Percentiles rank a stretch among this genome's conserved stretches.
phyloP scores from a whole-genome alignment of 2,888 invertebrate genomes.

The Apamea crenata region DNA sequence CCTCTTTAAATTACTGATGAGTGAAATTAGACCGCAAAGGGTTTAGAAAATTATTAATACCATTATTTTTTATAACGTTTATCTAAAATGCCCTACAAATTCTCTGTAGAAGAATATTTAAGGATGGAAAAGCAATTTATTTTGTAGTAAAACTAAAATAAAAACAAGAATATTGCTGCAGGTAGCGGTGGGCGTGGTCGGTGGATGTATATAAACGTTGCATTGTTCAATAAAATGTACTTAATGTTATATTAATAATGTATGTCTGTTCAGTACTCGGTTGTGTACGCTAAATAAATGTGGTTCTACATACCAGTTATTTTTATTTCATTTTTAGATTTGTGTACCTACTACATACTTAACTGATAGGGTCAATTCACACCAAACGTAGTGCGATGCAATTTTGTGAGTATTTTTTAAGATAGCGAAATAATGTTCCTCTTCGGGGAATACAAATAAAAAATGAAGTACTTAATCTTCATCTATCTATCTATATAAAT shows the following conservation, averaged over 20 bases:
- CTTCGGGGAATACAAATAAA: background rate
- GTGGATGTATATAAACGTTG: slow-evolving; percentile 15
- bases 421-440: background rate
- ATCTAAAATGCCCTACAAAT: background rate
- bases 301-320: slow-evolving; percentile 66
- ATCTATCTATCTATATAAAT: too few species aligned
- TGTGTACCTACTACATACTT: background rate
- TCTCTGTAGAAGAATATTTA: background rate
- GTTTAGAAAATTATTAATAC: background rate
- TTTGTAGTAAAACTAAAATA: slow-evolving; percentile 7
- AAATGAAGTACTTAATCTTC: background rate
- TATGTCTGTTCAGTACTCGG: slow-evolving; percentile 66
- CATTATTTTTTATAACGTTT: slow-evolving; percentile 2
- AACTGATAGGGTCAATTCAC: background rate
- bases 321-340: slow-evolving; percentile 50
- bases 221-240: slow-evolving; percentile 52
- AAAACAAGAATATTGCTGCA: slow-evolving; percentile 49
- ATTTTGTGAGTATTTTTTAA: background rate
- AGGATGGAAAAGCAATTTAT: background rate
- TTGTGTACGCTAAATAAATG: slow-evolving; percentile 75
- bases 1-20: background rate
- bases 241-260: slow-evolving; percentile 55
- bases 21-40: background rate
- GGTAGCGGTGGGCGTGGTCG: slow-evolving; percentile 13
- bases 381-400: background rate